Base-by-base conservation (phyloP, 2,888 invertebrate genomes). In the Mesorhabditis spiculigera region DNA sequence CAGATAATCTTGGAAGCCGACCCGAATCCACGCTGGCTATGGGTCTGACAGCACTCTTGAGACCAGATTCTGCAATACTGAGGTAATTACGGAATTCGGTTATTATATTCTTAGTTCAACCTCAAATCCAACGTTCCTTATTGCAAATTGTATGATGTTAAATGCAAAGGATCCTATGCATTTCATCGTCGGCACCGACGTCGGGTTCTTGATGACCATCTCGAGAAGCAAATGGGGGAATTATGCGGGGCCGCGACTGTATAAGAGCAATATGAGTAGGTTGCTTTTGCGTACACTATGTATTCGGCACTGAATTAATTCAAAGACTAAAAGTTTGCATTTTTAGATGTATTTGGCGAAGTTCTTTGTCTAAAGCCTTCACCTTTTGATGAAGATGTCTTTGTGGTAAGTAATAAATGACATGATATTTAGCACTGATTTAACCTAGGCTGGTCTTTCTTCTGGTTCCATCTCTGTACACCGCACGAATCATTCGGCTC, bases 231-330 rank as follows among this genome's bases (percentile, higher is more conserved):
- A 70, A 65, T 62, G 67, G 5, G 63, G 42, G 0, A 50, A 4
- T 4, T 67, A 67, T 45, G 63, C 28, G 5, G 67, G 70, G n/a
- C 70, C 70, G 43, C 41, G 70, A 13, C 63, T 70, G 42, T 70
- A 70, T 63, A 70, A 70, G 43, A 63, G 66, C 10, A 65, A 62
- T 44, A 67, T 70, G 70, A 65, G 70, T 70, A 6, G 43, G 68
- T 41, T 8, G 10, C 5, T 58, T 58, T 58, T 50, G n/a, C 10
- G 0, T 50, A 13, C 10, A 1, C 1, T 13, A 50, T 50, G 58
- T 13, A 50, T 13, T 50, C n/a, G 58, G n/a, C 8, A 50, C 8
- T 50, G 58, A 50, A 50, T 50, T 10, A 50, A 50, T 13, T 50
- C 58, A n/a, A 50, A 50, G 28, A 50, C 1, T 50, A n/a, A 50